Evolutionary conservation across 2,113 vertebrate species (phyloP), one percentile per base, ranked within the genome.

Genomic region (Prunella fulvescens): DNA sequence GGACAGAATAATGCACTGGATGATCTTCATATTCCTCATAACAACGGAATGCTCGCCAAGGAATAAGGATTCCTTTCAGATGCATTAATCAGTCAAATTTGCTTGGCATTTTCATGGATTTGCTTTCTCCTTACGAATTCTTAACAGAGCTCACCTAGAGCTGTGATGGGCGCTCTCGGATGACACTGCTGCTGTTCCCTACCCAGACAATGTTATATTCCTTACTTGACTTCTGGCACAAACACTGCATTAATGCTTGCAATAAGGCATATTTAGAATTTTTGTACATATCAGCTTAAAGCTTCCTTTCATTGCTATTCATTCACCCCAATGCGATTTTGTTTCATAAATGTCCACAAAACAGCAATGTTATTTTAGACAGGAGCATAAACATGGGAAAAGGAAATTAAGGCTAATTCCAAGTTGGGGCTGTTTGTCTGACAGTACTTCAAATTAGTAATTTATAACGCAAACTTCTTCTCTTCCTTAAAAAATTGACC

Each of bases 1-100:
- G 91, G 84, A 76, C 81, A 76, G 44, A 95, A 91, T 79, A 87
- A 87, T 54, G 74, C 58, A 44, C 72, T 79, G 10, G 2, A 77
- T 69, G 84, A 72, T 92, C 88, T 74, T 90, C 94, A 57, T 82
- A 77, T 74, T 90, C 88, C 85, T 96, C 76, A 88, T 82, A 58
- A 77, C 13, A 64, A 82, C 17, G 10, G 60, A 94, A 92, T 7
- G 82, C 85, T 77, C 26, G 37, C 47, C 2, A 56, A 83, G 85
- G 65, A 83, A 81, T 44, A 61, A 44, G 29, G 70, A 90, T 83
- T 73, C 82, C 89, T 95, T 93, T 91, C 70, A 47, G 69, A 89
- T 2, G 28, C 62, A n/a, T 94, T 81, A 81, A 86, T 95, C 89
- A 71, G 70, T 39, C 69, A 81, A 92, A 95, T 91, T 88, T 64